phyloP scores from a whole-genome alignment of 2,113 vertebrate species.

The Xenotilapia caudafasciata region DNA sequence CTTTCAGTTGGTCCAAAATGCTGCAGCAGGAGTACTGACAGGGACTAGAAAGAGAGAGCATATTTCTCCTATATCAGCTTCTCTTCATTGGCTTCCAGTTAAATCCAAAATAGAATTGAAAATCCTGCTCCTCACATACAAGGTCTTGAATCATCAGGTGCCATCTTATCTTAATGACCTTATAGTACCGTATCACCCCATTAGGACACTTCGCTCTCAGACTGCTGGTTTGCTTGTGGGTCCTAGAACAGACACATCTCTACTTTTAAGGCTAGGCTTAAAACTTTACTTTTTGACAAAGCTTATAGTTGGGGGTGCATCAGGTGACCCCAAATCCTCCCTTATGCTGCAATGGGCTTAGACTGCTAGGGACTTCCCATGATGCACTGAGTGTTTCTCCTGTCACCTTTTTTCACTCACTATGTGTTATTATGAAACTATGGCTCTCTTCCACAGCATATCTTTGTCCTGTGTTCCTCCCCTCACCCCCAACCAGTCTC shows the following conservation, averaged over 20 bases:
- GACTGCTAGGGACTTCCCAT: background rate
- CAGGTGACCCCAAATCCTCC: fast-evolving
- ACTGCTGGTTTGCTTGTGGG: background rate
- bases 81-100: background rate
- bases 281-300: background rate
- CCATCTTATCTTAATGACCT: background rate
- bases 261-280: background rate
- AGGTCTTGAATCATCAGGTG: background rate
- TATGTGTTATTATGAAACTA: background rate
- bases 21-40: fast-evolving
- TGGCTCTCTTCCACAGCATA: background rate
- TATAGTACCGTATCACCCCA: background rate
- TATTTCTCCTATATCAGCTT: fast-evolving
- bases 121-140: background rate
- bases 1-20: background rate
- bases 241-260: background rate
- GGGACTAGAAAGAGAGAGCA: background rate
- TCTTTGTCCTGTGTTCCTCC: background rate
- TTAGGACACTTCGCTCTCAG: background rate
- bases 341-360: background rate
- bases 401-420: background rate
- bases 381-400: background rate
- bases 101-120: fast-evolving
- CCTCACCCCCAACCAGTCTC: background rate
- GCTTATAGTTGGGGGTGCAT: background rate